Conservation (phyloP, 1,140 invertebrate species). For the Bombus fervidus region DNA sequence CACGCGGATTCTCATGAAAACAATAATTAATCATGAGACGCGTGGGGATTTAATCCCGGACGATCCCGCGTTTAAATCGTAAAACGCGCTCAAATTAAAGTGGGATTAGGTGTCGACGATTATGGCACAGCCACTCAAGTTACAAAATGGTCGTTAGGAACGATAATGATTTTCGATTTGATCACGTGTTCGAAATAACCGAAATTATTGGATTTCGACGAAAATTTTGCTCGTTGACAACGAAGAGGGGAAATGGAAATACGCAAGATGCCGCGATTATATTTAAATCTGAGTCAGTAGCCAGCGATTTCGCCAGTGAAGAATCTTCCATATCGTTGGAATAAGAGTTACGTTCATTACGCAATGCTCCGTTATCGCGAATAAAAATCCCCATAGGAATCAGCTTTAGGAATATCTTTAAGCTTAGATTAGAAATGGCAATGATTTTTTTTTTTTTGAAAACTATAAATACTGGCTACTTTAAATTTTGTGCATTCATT, state of each 20-base stretch:
- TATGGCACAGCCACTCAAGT: not conserved
- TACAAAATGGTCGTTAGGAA: not conserved
- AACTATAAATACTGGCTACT: not conserved
- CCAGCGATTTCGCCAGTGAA: constrained; percentile 52
- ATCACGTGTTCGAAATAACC: not conserved
- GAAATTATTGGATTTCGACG: not conserved
- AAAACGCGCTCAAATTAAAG: not conserved
- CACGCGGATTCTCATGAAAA: constrained; percentile 2
- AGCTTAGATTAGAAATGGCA: too few relatives aligned
- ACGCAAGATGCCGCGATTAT: constrained; percentile 54
- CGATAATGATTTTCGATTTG: too few relatives aligned
- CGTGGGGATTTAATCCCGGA: constrained; percentile 11
- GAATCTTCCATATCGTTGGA: constrained; percentile 48
- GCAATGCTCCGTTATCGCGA: not conserved
- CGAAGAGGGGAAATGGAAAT: constrained; percentile 25
- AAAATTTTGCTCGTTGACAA: not conserved
- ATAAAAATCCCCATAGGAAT: not conserved
- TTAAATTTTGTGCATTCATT: not conserved
- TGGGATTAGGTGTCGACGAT: not conserved
- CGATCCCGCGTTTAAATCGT: not conserved
- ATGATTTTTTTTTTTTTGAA: not conserved
- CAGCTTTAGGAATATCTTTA: not conserved
- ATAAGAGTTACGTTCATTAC: constrained; percentile 4
- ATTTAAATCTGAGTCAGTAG: constrained; percentile 69
- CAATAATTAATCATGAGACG: constrained; percentile 18